phyloP scores from a whole-genome alignment of 2,113 vertebrate species.

The Tupaia tana region DNA sequence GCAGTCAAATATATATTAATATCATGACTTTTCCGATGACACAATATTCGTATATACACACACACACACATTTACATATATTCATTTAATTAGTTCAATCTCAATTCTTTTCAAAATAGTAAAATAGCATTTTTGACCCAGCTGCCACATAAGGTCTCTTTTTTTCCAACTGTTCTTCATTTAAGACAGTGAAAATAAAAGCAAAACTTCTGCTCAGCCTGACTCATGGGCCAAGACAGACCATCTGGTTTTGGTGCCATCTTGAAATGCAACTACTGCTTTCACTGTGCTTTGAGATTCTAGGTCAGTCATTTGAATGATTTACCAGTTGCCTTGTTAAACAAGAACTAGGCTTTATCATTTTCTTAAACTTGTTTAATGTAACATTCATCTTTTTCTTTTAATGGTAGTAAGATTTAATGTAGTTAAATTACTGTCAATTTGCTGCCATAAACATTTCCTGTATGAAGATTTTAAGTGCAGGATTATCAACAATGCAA shows the following conservation, averaged over 20 bases:
- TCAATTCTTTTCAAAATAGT: background rate
- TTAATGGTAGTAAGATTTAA: slow-evolving; percentile 86
- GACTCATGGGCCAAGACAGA: background rate
- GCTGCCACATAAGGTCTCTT: background rate
- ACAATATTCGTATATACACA: no score
- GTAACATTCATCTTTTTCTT: slow-evolving; percentile 83
- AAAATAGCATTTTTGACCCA: background rate
- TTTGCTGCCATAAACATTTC: slow-evolving; percentile 87
- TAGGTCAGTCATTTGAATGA: slow-evolving; percentile 69
- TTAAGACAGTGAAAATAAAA: background rate
- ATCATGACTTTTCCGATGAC: no score
- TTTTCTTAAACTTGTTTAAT: slow-evolving; percentile 84
- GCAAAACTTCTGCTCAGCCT: background rate
- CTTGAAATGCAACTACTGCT: slow-evolving; percentile 13
- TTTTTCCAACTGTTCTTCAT: background rate
- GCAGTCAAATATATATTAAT: no score
- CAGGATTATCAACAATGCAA: slow-evolving; percentile 85
- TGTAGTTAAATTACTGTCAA: slow-evolving; percentile 86
- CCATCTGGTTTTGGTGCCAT: slow-evolving; percentile 42
- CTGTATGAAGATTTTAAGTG: slow-evolving; percentile 86
- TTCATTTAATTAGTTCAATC: background rate
- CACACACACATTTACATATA: no score
- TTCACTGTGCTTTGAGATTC: slow-evolving; percentile 22
- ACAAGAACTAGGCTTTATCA: slow-evolving; percentile 77
- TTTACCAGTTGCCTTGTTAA: slow-evolving; percentile 81